Percentiles rank a stretch among this genome's conserved stretches.
Conservation (phyloP, 2,888 invertebrate species). For the Oligia fasciuncula region DNA sequence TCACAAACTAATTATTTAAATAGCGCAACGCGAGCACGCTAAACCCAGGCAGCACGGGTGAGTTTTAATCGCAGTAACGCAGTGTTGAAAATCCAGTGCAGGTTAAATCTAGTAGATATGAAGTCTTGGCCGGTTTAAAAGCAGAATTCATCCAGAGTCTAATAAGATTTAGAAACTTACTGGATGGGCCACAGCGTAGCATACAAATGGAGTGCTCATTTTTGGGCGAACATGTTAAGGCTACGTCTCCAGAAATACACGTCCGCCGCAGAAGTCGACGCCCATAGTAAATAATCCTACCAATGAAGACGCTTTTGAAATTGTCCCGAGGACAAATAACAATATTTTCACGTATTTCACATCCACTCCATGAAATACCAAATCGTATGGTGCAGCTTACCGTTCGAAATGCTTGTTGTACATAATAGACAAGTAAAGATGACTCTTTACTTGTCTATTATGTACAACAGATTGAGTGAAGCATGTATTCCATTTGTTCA, state of each 20-base stretch:
- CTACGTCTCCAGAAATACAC: neutral
- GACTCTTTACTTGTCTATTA: neutral
- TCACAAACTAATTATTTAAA: neutral
- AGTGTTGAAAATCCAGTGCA: neutral
- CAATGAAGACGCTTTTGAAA: neutral
- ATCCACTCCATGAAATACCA: neutral
- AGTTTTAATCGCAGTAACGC: too few species aligned
- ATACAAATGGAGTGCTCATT: constrained; percentile 19
- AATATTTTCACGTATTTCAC: neutral
- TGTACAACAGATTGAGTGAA: neutral
- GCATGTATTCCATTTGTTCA: constrained; percentile 13
- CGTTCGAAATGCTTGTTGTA: neutral
- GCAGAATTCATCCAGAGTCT: neutral
- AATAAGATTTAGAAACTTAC: neutral
- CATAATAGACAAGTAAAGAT: too few species aligned
- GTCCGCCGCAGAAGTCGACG: neutral
- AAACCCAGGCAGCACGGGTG: too few species aligned
- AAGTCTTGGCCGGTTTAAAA: neutral
- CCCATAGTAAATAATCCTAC: neutral
- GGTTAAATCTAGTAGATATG: neutral
- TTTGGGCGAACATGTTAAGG: neutral
- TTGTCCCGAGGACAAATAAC: neutral
- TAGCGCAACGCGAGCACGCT: neutral
- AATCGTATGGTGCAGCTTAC: neutral
- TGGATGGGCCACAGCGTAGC: neutral